Evolutionary conservation across 2,113 vertebrate genomes (phyloP).

Genomic region (Plecturocebus donacophilus): DNA sequence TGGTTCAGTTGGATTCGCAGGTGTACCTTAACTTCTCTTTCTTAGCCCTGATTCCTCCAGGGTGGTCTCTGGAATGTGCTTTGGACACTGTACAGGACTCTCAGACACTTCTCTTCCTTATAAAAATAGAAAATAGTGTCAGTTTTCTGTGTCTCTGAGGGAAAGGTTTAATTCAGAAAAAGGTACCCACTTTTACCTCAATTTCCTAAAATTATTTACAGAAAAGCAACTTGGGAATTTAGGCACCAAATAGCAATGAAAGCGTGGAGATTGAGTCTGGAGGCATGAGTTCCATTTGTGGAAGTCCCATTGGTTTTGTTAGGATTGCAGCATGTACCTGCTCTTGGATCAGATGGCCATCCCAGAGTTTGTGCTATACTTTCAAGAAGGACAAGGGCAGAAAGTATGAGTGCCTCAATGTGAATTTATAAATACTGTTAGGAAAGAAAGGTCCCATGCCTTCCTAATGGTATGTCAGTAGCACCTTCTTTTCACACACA

Average conservation of each 20-base stretch:
- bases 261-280: not conserved
- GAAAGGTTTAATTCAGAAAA: conserved; percentile 48
- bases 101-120: conserved; percentile 40
- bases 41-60: not conserved
- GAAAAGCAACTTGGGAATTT: not conserved
- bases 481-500: not conserved
- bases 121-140: conserved; percentile 10
- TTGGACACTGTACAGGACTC: not conserved
- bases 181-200: not conserved
- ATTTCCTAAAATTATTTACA: conserved; percentile 22
- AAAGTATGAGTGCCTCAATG: not conserved
- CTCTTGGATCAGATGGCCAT: not conserved
- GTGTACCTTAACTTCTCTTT: not conserved
- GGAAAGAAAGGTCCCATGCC: not conserved
- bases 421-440: not conserved
- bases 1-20: not conserved
- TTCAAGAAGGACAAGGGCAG: not conserved
- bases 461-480: not conserved
- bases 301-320: not conserved
- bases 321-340: too few relatives aligned
- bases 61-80: not conserved
- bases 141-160: not conserved
- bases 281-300: not conserved
- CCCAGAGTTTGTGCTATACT: not conserved
- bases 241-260: not conserved